Evolutionary conservation across 1,140 invertebrate genomes (phyloP).

Genomic region (Drosophila simulans): DNA sequence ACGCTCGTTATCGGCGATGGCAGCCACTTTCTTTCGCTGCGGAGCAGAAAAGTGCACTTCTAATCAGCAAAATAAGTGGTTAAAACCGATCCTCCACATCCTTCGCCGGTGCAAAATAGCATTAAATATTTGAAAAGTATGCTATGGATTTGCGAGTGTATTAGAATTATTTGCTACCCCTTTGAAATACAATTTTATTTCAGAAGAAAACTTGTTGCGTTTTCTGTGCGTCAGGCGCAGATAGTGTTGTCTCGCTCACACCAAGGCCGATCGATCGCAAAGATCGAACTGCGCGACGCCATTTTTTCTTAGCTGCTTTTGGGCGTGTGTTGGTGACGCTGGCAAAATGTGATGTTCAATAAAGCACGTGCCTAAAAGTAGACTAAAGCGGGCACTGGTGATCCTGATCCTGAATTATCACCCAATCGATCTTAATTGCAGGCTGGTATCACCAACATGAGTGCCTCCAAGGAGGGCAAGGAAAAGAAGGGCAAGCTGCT

Average conservation of each 20-base stretch:
- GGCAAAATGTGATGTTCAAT: slow-evolving; percentile 57
- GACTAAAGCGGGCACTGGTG: slow-evolving; percentile 30
- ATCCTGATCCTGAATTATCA: slow-evolving; percentile 20
- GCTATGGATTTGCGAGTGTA: slow-evolving; percentile 62
- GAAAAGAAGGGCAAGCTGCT: slow-evolving; percentile 61
- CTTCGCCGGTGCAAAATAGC: slow-evolving; percentile 19
- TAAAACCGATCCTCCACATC: slow-evolving; percentile 12
- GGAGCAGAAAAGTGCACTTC: slow-evolving; percentile 2
- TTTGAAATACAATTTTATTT: slow-evolving; percentile 64
- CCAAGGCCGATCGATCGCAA: slow-evolving; percentile 32
- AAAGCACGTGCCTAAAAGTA: slow-evolving; percentile 76
- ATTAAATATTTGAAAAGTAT: slow-evolving; percentile 72
- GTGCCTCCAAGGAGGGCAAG: slow-evolving; percentile 43
- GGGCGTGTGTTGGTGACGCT: slow-evolving; percentile 80
- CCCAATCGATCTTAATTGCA: not conserved
- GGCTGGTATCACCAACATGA: slow-evolving; percentile 36
- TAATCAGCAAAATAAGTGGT: not conserved
- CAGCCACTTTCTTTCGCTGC: slow-evolving; percentile 15
- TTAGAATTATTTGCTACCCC: slow-evolving; percentile 74
- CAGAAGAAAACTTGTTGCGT: slow-evolving; percentile 58
- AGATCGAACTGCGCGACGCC: slow-evolving; percentile 42
- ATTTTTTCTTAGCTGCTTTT: slow-evolving; percentile 74
- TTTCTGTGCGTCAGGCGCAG: slow-evolving; percentile 22
- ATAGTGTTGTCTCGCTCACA: slow-evolving; percentile 57
- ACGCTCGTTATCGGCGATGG: not conserved